Evolutionary conservation across 2,888 invertebrate species (phyloP).

Genomic region (Hemithea aestivaria): DNA sequence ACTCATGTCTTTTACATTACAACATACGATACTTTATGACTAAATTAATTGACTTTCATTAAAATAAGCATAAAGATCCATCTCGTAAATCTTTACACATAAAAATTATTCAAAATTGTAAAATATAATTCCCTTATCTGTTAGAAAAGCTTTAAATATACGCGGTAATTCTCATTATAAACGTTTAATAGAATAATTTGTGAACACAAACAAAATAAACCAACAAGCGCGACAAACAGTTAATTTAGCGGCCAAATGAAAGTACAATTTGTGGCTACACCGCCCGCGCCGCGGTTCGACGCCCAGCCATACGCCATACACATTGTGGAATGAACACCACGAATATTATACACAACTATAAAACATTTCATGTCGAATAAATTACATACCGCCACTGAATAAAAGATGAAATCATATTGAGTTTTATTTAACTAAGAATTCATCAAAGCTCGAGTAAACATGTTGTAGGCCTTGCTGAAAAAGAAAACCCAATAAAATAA

Average conservation of each 20-base stretch:
- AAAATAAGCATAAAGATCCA: too few relatives aligned
- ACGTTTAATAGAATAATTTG: slow-evolving; percentile 5
- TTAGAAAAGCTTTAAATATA: background rate
- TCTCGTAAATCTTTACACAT: too few relatives aligned
- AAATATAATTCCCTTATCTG: too few relatives aligned
- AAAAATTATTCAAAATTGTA: too few relatives aligned
- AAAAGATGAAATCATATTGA: too few relatives aligned
- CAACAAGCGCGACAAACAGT: slow-evolving; percentile 44
- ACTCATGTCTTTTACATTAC: too few relatives aligned
- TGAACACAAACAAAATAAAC: slow-evolving; percentile 10
- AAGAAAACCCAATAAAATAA: slow-evolving; percentile 26
- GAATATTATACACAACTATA: background rate
- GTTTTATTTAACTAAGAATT: too few relatives aligned
- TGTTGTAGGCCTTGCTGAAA: slow-evolving; percentile 17
- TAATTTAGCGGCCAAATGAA: slow-evolving; percentile 53
- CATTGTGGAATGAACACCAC: background rate
- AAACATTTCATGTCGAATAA: too few relatives aligned
- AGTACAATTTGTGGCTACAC: slow-evolving; percentile 54
- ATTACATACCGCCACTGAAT: too few relatives aligned
- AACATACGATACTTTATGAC: too few relatives aligned
- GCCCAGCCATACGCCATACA: slow-evolving; percentile 8
- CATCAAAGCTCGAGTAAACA: too few relatives aligned
- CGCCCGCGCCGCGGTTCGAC: slow-evolving; percentile 33
- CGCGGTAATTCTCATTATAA: slow-evolving; percentile 4
- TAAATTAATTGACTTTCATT: too few relatives aligned